Conservation (phyloP, 2,888 invertebrate species). For the Euzetes globulus region DNA sequence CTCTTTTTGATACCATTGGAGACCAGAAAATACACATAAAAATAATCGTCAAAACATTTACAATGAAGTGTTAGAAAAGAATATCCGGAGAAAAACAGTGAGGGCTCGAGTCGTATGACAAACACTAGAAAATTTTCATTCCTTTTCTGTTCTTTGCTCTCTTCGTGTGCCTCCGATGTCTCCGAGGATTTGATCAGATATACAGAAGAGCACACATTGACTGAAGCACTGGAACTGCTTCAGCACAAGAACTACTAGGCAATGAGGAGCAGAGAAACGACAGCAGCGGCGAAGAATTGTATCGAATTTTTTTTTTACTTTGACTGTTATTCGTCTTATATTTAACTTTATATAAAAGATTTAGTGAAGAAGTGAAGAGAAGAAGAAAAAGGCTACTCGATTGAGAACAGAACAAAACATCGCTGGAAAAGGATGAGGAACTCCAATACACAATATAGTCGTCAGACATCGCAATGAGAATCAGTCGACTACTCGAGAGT, state of each 20-base stretch:
- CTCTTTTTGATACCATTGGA: neutral
- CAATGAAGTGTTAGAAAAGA: neutral
- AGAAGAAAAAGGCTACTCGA: too few relatives aligned
- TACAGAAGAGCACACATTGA: neutral
- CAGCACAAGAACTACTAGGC: neutral
- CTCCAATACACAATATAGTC: too few relatives aligned
- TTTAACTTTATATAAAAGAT: neutral
- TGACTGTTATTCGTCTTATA: neutral
- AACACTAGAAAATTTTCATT: neutral
- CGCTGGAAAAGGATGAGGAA: too few relatives aligned
- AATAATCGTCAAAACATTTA: conserved; percentile 4
- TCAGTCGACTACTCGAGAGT: too few relatives aligned
- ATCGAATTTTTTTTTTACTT: neutral
- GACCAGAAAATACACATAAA: neutral
- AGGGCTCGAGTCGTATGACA: neutral
- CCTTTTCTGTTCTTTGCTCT: neutral
- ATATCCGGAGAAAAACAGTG: neutral
- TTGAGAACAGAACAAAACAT: too few relatives aligned
- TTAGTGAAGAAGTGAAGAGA: too few relatives aligned
- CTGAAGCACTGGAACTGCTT: neutral
- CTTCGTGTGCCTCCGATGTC: neutral
- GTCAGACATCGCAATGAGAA: too few relatives aligned
- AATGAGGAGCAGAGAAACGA: neutral
- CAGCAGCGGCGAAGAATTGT: neutral
- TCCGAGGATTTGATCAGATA: neutral